Evolutionary conservation across 35 echinoderm and acorn worm species (phyloP).

Genomic region (Diadema setosum): DNA sequence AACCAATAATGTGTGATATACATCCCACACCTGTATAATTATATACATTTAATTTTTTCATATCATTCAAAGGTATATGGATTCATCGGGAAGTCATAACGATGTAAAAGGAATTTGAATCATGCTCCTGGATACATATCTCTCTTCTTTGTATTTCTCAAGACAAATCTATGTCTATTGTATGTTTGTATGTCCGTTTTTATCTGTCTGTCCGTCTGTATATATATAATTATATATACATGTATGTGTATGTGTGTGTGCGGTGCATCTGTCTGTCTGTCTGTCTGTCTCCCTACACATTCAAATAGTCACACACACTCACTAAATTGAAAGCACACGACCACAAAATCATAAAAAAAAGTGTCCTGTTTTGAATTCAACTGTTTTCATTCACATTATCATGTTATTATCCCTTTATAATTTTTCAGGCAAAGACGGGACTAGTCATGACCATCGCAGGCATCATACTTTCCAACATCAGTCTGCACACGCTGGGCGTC

Average conservation of each 20-base stretch:
- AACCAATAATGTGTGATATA: not conserved
- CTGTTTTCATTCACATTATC: not conserved
- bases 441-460: constrained; percentile 77
- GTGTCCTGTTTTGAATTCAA: not conserved
- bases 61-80: not conserved
- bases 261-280: not conserved
- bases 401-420: not conserved
- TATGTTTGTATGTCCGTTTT: too few species aligned
- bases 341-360: not conserved
- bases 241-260: too few species aligned
- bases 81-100: not conserved
- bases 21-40: too few species aligned
- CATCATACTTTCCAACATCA: constrained; percentile 63
- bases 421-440: constrained; percentile 59
- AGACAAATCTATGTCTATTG: too few species aligned
- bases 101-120: too few species aligned
- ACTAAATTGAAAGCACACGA: not conserved
- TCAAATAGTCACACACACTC: not conserved
- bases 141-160: too few species aligned
- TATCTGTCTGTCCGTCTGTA: too few species aligned
- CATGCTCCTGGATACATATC: too few species aligned
- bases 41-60: too few species aligned
- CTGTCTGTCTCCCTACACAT: not conserved
- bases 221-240: too few species aligned
- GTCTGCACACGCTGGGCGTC: constrained; percentile 76